Conservation (phyloP, 2,113 vertebrate species). For the Laticauda laticaudata region DNA sequence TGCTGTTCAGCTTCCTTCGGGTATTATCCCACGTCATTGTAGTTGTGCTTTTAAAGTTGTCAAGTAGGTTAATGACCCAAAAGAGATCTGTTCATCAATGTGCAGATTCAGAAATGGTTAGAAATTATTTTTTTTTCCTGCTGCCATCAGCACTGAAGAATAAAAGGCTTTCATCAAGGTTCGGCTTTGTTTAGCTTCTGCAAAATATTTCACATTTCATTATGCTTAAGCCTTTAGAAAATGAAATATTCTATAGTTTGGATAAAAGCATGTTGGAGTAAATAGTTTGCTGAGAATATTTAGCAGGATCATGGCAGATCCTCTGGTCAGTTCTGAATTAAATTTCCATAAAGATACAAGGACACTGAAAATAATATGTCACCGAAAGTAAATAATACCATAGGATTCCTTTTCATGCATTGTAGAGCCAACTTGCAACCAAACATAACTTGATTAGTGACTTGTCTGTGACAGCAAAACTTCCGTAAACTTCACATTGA, state of each 20-base stretch:
- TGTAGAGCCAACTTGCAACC: background rate
- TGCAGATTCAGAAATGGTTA: background rate
- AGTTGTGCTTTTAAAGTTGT: background rate
- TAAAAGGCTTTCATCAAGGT: background rate
- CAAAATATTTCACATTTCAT: background rate
- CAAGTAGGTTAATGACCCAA: background rate
- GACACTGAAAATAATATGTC: background rate
- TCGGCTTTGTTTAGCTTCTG: background rate
- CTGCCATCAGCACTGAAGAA: background rate
- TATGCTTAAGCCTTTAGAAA: background rate
- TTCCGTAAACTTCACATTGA: background rate
- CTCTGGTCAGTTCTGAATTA: background rate
- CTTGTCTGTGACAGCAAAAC: background rate
- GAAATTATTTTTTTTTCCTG: background rate
- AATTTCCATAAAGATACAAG: background rate
- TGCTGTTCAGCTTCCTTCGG: no score
- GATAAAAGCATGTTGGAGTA: background rate
- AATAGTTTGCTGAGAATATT: background rate
- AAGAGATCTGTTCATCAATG: background rate
- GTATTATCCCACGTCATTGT: no score
- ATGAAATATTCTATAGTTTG: background rate
- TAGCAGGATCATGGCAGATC: background rate
- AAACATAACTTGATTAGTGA: background rate
- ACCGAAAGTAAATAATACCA: background rate
- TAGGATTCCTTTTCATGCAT: background rate